Evolutionary conservation across 2,888 invertebrate species (phyloP), one percentile per base, ranked within the genome.

Genomic region (Troilus luridus): DNA sequence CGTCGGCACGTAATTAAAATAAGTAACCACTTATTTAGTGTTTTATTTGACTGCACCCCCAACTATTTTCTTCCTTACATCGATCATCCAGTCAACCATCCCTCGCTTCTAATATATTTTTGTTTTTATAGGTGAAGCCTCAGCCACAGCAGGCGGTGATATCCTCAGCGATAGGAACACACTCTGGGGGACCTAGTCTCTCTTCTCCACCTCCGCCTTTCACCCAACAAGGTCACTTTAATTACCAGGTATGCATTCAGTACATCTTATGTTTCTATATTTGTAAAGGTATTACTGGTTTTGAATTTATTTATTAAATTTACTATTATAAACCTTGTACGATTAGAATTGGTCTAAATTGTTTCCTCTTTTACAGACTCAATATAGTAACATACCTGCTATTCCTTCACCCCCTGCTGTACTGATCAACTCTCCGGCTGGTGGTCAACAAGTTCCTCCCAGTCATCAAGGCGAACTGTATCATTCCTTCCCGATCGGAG

Each of bases 401-500:
- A 97, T 98, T 92, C 98, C 98, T 62, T 98, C 98, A 91, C 98
- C 98, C 27, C 97, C 97, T 54, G 97, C 97, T 21, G 97, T 98
- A 91, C 95, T 97, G 92, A 97, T 97, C 93, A 97, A 97, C 94
- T 97, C 97, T 60, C 62, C 89, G 11, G 88, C 90, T 54, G 88
- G 91, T 62, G 92, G 90, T 7, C 90, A 89, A 56, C 92, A 91
- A 72, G 90, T 92, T 54, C 91, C 91, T 60, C 72, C 90, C 7
- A 92, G 88, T 88, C 89, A 90, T 54, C 92, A 92, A 93, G 96
- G 96, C 93, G 96, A 97, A 90, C 95, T 98, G 77, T 98, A 98
- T 94, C 97, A 97, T 93, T 96, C 98, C 93, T 98, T 98, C 95
- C 96, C 96, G 93, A 94, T 96, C 91, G 96, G 56, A 17, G 88